Evolutionary conservation across 2,113 vertebrate genomes (phyloP), one percentile per base, ranked within the genome.

Genomic region (Aphelocoma coerulescens): DNA sequence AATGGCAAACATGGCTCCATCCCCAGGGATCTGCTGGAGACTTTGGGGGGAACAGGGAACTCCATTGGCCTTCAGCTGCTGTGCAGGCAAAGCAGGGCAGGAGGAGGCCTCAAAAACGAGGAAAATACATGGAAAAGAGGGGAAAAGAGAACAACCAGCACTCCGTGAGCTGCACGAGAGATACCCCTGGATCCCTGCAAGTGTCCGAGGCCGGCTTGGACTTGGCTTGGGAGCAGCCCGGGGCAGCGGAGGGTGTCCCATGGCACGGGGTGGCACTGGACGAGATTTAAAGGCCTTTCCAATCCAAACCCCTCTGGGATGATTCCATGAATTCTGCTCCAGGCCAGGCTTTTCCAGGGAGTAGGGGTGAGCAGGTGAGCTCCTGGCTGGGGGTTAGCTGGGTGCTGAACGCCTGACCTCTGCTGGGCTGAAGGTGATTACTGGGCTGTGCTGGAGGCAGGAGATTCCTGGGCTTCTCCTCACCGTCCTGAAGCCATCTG

Each of bases 121-220:
- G 46, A 21, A 21, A 69, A 66, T 7, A 10, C 5, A 1, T 20
- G 48, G 24, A 28, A 84, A 89, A 32, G 4, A 6, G 18, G 14
- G 23, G 1, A 2, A 4, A 20, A 14, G 1, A 33, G 24, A 9
- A 8, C 8, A 23, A 3, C 2, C 10, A 3, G 14, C 3, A 1
- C 33, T 26, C 37, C 7, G 44, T 32, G 57, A 75, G 27, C 15
- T 22, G 1, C 2, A 24, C 3, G 5, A 16, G 46, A 35, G 22
- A 3, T n/a, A 17, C 3, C 21, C 19, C 39, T 7, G 61, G 27
- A 46, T 10, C 16, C 39, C 69, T 15, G 69, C 13, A 4, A 21
- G 3, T 4, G 11, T 11, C n/a, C 78, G 7, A 26, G 39, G 46
- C 14, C 20, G 1, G 44, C 23, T 0, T 12, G 87, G n/a, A 7